A percentile compares a stretch with the other conserved stretches of the same genome.
phyloP scores from a whole-genome alignment of 64 coral and sea anemone species.

The Astreopora myriophthalma region DNA sequence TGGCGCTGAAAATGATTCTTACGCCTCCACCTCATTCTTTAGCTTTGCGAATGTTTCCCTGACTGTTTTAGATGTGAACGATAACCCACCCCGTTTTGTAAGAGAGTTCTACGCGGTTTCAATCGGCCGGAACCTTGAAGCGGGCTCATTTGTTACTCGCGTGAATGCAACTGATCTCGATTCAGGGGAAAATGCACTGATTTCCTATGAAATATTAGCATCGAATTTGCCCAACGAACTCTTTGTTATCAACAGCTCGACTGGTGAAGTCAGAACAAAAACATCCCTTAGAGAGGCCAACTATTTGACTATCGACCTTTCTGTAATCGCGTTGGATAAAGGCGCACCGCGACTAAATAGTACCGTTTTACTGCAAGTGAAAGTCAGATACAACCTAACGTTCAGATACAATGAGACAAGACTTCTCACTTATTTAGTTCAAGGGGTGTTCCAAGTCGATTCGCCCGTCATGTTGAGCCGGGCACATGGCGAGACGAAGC shows the following conservation, averaged over 20 bases:
- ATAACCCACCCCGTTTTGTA: constrained; percentile 39
- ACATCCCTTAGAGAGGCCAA: constrained; percentile 62
- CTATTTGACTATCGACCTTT: constrained; percentile 34
- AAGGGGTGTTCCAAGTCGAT: constrained; percentile 3
- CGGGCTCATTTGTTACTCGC: constrained; percentile 23
- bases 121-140: constrained; percentile 41
- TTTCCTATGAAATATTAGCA: not conserved
- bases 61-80: constrained; percentile 51
- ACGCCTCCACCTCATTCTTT: constrained; percentile 25
- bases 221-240: not conserved
- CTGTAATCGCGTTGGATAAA: constrained; percentile 25
- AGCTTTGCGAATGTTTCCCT: constrained; percentile 51
- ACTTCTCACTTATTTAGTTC: constrained; percentile 15
- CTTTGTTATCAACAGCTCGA: constrained; percentile 34
- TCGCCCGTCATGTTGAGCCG: constrained; percentile 3
- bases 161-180: constrained; percentile 52
- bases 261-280: constrained; percentile 40
- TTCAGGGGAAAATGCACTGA: constrained; percentile 44
- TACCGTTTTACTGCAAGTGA: not conserved
- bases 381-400: constrained; percentile 26
- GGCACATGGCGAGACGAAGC: not conserved
- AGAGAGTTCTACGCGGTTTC: constrained; percentile 20
- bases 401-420: constrained; percentile 25
- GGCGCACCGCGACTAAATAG: constrained; percentile 27
- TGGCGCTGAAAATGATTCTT: not conserved